Evolutionary conservation across 2,113 vertebrate genomes (phyloP).

Genomic region (Zosterops lateralis): DNA sequence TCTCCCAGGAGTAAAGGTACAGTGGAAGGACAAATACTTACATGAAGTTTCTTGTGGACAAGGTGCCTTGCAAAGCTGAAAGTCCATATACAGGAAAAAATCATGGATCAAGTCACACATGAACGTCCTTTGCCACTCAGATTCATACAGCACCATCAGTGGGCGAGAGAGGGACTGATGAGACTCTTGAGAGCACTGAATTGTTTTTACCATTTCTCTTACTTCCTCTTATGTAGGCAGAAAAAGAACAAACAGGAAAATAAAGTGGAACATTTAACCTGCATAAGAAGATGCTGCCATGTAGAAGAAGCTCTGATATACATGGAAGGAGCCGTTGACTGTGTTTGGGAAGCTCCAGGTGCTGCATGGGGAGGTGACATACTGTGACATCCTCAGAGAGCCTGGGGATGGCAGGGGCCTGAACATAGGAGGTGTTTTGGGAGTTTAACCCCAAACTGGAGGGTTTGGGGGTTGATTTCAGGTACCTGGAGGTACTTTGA

Average conservation of each 20-base stretch:
- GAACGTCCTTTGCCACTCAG: neutral
- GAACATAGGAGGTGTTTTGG: fast-evolving
- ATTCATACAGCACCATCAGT: neutral
- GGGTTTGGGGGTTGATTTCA: too few relatives aligned
- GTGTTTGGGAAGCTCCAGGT: fast-evolving
- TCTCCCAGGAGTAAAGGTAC: neutral
- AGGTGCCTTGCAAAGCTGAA: neutral
- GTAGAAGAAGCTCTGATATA: fast-evolving
- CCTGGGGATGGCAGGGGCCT: fast-evolving
- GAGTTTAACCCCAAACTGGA: too few relatives aligned
- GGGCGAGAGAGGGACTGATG: neutral
- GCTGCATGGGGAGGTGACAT: too few relatives aligned
- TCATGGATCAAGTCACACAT: neutral
- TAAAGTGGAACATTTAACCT: neutral
- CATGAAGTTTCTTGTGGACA: neutral
- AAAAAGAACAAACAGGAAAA: neutral
- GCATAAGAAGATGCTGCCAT: fast-evolving
- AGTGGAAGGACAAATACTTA: neutral
- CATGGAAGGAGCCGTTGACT: neutral
- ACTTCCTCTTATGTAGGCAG: fast-evolving
- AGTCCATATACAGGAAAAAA: neutral
- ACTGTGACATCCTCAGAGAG: neutral
- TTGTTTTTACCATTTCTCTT: neutral
- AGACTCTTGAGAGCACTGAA: neutral
- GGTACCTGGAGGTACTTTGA: fast-evolving